Percentiles rank a stretch among this genome's conserved stretches.
Evolutionary conservation across 1,140 invertebrate species (phyloP).

Genomic region (Bombus turneri): DNA sequence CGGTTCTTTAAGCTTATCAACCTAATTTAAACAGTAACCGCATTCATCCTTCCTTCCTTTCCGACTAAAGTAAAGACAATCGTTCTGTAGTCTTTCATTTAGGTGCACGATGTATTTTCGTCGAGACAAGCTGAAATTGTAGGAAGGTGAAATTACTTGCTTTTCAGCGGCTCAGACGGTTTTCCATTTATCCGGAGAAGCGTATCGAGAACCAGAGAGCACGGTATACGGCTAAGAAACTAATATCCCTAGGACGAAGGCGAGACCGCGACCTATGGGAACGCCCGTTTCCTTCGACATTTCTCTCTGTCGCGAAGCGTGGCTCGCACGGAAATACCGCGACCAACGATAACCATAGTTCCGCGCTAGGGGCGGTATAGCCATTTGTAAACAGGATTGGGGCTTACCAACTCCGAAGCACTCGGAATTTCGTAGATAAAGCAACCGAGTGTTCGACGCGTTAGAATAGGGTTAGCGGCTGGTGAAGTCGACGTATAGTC

Average conservation of each 20-base stretch:
- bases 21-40: neutral
- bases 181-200: neutral
- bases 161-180: neutral
- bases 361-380: no score
- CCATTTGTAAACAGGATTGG: constrained; percentile 29
- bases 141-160: neutral
- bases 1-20: neutral
- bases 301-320: constrained; percentile 15
- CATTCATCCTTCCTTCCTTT: neutral
- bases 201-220: neutral
- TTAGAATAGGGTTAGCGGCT: constrained; percentile 19
- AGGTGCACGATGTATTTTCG: neutral
- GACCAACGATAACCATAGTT: constrained; percentile 33
- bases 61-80: neutral
- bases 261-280: neutral
- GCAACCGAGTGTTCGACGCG: neutral
- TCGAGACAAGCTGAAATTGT: neutral
- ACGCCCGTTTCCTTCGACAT: constrained; percentile 6
- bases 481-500: constrained; percentile 26
- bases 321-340: constrained; percentile 13
- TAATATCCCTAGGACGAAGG: neutral
- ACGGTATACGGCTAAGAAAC: neutral
- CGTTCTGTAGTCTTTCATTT: neutral
- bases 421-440: constrained; percentile 13
- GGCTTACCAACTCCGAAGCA: neutral